A percentile compares a stretch with the other conserved stretches of the same genome.
These are phyloP conservation scores for Lithosia quadra DNA, from an alignment of 2,888 invertebrate genomes.

Conservation along the genomic window DNA sequence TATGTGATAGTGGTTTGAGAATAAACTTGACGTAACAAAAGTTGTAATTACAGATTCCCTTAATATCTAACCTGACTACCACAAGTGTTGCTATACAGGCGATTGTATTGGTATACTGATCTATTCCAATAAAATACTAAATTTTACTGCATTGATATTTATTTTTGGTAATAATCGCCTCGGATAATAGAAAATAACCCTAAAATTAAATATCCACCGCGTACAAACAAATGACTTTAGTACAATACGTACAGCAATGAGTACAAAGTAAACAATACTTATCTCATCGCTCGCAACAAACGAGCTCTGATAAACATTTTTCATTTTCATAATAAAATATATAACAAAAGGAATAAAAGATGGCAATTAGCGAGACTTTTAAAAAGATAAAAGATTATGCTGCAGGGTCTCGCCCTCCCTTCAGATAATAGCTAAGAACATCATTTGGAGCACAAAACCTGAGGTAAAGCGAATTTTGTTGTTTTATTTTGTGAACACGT, in stretches of 20 bases:
- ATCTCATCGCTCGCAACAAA: neutral
- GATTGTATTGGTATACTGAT: no score
- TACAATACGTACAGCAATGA: neutral
- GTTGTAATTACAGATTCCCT: no score
- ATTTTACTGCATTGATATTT: no score
- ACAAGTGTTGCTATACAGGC: no score
- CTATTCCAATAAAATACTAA: no score
- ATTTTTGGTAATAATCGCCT: neutral
- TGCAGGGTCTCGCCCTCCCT: neutral
- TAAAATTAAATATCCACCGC: neutral
- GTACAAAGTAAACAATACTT: neutral
- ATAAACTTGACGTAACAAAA: no score
- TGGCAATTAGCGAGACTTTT: slow-evolving; percentile 12
- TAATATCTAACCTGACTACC: no score
- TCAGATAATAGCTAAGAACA: neutral
- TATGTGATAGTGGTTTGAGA: no score
- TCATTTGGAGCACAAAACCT: neutral
- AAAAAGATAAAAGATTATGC: slow-evolving; percentile 17
- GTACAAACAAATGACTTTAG: neutral
- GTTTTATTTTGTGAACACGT: neutral
- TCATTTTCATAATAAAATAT: neutral
- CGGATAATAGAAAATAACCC: no score
- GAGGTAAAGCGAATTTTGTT: neutral
- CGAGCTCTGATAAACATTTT: neutral
- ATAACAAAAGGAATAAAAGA: slow-evolving; percentile 6